Conservation (phyloP, 2,797 vertebrate species). For the Brotula barbata region DNA sequence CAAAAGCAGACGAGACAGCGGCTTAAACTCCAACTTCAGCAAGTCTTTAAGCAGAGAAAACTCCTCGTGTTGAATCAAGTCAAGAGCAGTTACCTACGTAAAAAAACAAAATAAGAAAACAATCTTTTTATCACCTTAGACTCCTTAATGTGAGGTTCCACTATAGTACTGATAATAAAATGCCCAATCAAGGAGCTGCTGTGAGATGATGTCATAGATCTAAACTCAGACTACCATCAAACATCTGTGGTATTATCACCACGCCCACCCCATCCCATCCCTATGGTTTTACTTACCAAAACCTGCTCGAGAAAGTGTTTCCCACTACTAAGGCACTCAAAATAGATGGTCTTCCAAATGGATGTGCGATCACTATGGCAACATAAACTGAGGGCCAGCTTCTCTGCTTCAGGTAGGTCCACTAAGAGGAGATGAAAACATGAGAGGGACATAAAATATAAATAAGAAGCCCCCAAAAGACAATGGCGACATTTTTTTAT, state of each 20-base stretch:
- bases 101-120: not conserved
- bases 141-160: no score
- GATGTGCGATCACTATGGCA: constrained; percentile 77
- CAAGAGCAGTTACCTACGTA: constrained; percentile 85
- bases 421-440: constrained; percentile 37
- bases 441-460: not conserved
- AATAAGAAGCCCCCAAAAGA: not conserved
- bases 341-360: constrained; percentile 89
- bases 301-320: constrained; percentile 97
- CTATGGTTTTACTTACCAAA: constrained; percentile 79
- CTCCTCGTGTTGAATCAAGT: constrained; percentile 89
- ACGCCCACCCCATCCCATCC: not conserved
- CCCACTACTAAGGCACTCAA: constrained; percentile 90
- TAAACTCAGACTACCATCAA: no score
- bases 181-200: no score
- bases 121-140: no score
- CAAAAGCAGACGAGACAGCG: constrained; percentile 89
- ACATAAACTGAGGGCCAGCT: constrained; percentile 83
- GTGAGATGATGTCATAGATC: no score
- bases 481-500: no score
- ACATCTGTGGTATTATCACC: not conserved
- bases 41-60: constrained; percentile 82
- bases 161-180: no score
- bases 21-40: constrained; percentile 86
- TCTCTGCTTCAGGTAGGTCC: constrained; percentile 86